Evolutionary conservation across 2,797 vertebrate species (phyloP).

Genomic region (Rhincodon typus): DNA sequence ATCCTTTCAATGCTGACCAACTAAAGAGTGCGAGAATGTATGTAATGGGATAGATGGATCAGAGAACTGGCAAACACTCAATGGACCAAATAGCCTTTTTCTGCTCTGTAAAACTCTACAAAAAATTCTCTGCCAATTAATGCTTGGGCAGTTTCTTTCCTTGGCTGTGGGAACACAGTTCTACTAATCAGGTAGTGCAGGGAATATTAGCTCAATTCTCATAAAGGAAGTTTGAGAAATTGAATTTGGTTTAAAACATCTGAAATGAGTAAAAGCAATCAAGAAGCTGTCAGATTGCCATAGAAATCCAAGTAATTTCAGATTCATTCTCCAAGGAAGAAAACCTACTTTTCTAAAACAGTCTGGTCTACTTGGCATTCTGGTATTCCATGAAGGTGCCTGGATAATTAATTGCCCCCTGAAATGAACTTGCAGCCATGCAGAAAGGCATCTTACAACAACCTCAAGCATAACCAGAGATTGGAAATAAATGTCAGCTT

Average conservation of each 20-base stretch:
- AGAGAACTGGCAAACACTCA: background rate
- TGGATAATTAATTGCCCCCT: background rate
- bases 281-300: too few relatives aligned
- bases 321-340: background rate
- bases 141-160: background rate
- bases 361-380: background rate
- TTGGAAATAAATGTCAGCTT: background rate
- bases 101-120: background rate
- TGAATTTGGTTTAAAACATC: too few relatives aligned
- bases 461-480: background rate
- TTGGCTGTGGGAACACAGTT: too few relatives aligned
- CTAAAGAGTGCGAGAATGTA: too few relatives aligned
- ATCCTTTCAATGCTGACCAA: too few relatives aligned
- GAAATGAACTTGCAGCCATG: background rate
- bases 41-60: too few relatives aligned
- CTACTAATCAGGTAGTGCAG: background rate
- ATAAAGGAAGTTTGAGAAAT: too few relatives aligned
- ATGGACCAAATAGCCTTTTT: background rate
- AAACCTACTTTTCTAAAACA: background rate
- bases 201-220: too few relatives aligned
- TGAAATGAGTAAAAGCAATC: too few relatives aligned
- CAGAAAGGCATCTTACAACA: background rate
- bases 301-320: background rate
- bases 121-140: background rate
- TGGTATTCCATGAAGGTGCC: background rate